Conservation (phyloP, 2,888 invertebrate species). For the Monopis laevigella region DNA sequence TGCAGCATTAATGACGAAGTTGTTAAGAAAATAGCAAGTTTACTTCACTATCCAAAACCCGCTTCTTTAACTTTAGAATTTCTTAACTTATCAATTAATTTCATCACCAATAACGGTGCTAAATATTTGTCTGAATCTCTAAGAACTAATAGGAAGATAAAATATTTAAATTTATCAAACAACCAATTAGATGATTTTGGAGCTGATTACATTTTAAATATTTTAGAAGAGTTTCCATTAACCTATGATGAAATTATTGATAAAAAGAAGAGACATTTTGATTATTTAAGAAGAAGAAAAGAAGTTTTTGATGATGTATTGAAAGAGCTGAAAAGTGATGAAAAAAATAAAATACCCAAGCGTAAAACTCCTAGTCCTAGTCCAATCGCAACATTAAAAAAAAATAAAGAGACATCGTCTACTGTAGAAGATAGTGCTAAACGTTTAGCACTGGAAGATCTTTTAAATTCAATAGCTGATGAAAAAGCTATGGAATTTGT, state of each 20-base stretch:
- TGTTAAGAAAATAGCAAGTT: constrained; percentile 27
- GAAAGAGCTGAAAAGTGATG: constrained; percentile 23
- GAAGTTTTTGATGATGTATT: constrained; percentile 22
- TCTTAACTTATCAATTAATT: constrained; percentile 39
- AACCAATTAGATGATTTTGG: constrained; percentile 38
- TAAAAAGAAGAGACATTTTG: constrained; percentile 23
- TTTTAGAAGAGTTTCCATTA: constrained; percentile 30
- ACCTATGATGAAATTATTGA: constrained; percentile 26
- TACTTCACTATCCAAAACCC: constrained; percentile 24
- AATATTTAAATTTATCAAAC: constrained; percentile 36
- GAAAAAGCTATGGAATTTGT: constrained; percentile 23
- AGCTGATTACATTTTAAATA: constrained; percentile 24
- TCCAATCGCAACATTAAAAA: constrained; percentile 21
- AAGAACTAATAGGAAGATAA: constrained; percentile 31
- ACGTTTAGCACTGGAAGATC: constrained; percentile 20
- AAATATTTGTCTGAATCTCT: constrained; percentile 28
- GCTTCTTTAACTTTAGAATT: constrained; percentile 29
- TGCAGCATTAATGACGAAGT: constrained; percentile 33
- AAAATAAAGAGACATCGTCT: constrained; percentile 22
- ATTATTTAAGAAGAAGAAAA: constrained; percentile 27
- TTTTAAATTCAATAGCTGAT: constrained; percentile 27
- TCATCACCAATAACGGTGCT: constrained; percentile 35
- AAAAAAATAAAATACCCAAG: constrained; percentile 22
- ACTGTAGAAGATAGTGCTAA: constrained; percentile 21
- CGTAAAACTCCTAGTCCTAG: constrained; percentile 19